Conservation (phyloP, 37 sponge, comb jelly and placozoan species). For the Beroe ovata region DNA sequence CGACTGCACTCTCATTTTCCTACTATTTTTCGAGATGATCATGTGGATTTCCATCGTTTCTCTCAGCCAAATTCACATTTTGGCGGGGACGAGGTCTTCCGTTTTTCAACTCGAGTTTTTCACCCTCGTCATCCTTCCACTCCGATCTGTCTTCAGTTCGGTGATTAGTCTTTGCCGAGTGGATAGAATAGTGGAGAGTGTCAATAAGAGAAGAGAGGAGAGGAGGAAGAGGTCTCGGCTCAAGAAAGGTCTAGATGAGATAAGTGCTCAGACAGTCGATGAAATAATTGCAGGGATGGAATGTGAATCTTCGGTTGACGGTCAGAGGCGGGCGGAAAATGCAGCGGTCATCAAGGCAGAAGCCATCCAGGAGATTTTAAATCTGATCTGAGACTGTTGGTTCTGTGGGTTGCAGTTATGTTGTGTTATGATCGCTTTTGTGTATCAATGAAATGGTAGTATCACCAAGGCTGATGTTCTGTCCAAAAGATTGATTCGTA, state of each 20-base stretch:
- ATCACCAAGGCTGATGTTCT: too few relatives aligned
- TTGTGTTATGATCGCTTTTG: too few relatives aligned
- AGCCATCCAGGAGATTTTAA: not conserved
- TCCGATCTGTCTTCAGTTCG: not conserved
- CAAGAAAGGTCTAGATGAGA: not conserved
- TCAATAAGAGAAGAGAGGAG: not conserved
- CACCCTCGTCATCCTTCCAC: not conserved
- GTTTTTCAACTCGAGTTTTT: not conserved
- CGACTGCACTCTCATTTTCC: not conserved
- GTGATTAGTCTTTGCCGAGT: not conserved
- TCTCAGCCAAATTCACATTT: not conserved
- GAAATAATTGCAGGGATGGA: not conserved
- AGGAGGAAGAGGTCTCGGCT: not conserved
- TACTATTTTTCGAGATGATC: not conserved
- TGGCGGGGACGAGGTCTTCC: not conserved
- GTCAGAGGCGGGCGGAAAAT: not conserved
- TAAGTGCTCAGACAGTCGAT: not conserved
- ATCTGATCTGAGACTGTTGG: not conserved
- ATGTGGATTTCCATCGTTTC: not conserved
- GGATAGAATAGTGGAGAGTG: not conserved
- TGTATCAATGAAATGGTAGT: too few relatives aligned
- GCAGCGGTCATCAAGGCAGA: not conserved
- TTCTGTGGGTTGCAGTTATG: too few relatives aligned
- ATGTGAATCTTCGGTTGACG: not conserved
- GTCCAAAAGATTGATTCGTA: too few relatives aligned